Evolutionary conservation across 2,888 invertebrate genomes (phyloP), one percentile per base, ranked within the genome.

Genomic region (Tipula vernalis): DNA sequence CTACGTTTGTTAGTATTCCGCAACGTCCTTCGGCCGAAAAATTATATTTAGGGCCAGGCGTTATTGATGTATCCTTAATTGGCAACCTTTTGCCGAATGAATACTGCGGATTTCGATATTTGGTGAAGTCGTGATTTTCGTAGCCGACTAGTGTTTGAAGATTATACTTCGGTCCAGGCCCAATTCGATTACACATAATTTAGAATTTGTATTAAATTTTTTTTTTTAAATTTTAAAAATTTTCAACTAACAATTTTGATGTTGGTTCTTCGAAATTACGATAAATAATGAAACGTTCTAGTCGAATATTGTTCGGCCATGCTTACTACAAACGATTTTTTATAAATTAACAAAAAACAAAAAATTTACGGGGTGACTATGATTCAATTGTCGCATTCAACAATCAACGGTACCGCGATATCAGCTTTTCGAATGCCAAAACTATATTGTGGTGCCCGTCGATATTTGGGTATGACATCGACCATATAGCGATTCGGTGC

Each of bases 381-480:
- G 71, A 71, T 71, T 71, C 28, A 71, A 10, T 91, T 91, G 88
- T 91, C 91, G 89, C 91, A 91, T 86, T 89, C 88, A 86, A 91
- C 90, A 87, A 91, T 89, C 89, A 91, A 89, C 12, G 91, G 91
- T 84, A 90, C 90, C 3, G 91, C 90, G 88, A 88, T 90, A 10
- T 88, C 88, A 0, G 89, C 89, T 88, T 91, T 91, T 2, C 89
- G 90, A 2, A 89, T 87, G 42, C 91, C 91, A 87, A 91, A 91
- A 0, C 91, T 90, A 88, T 90, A 91, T 0, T 89, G 87, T 6
- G 89, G 88, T 0, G 89, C 89, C 3, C 87, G 88, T 87, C 88
- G 89, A 71, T 28, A 71, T n/a, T 91, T 91, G 2, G 91, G 91
- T 87, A 90, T 89, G 15, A 89, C 88, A 88, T 89, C 89, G 1